Base-by-base conservation (phyloP, 2,888 invertebrate genomes). In the Chorisops tibialis region DNA sequence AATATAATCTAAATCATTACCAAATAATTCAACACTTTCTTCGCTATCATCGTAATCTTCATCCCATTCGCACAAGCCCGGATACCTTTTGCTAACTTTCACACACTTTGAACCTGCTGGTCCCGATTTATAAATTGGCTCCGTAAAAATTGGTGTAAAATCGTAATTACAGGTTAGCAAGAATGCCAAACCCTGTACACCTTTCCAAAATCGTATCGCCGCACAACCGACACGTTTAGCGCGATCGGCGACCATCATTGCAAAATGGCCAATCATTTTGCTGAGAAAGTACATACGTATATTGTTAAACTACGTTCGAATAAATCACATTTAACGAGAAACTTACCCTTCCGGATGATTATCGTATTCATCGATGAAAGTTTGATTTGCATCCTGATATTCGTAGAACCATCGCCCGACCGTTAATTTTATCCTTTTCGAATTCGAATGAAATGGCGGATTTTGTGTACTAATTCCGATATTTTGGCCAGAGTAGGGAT, bases 161-260 rank as follows among this genome's bases (percentile, higher is more conserved):
- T 76, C 74, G 59, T 77, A 77, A 60, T 77, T 77, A 64, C 77
- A 77, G 1, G 76, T 75, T 65, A 77, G 68, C 39, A 75, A 61
- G 21, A 76, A 72, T 6, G 70, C 67, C 24, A 64, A 62, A n/a
- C 67, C 62, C n/a, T 51, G 35, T 1, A 56, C 48, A 7, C 63
- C 61, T 5, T 67, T 38, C 7, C 67, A 62, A 61, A 70, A 75
- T 12, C 71, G 68, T 3, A 75, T 69, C 1, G 70, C 73, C 6
- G 75, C 74, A 66, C 77, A 77, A 6, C 77, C 77, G 9, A 77
- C 72, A 21, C 73, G 71, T 61, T 72, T 74, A 1, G 71, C 74
- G 1, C 73, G 72, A 70, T 77, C 78, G 14, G 70, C 68, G 1
- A 75, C 74, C 52, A 77, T 66, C 58, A 73, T 59, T 0, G 76